Percentiles rank a stretch among this genome's conserved stretches.
phyloP scores from a whole-genome alignment of 2,888 invertebrate genomes.

The Blera fallax region DNA sequence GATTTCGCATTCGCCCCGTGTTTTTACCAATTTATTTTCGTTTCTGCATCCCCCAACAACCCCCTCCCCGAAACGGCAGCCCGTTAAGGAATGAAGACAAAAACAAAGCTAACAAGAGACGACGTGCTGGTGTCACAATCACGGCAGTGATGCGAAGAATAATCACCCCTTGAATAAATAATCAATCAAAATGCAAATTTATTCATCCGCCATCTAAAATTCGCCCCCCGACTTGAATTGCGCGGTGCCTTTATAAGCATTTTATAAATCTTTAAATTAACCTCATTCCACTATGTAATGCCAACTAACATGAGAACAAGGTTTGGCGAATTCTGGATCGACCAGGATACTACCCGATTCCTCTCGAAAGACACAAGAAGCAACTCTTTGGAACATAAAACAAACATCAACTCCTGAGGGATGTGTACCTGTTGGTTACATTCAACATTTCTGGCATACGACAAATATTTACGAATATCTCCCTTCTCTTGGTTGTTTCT shows the following conservation, averaged over 20 bases:
- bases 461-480: conserved; percentile 23
- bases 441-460: conserved; percentile 15
- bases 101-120: conserved; percentile 60
- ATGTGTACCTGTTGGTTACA: conserved; percentile 53
- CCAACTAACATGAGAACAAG: conserved; percentile 45
- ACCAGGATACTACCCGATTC: not conserved
- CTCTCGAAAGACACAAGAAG: conserved; percentile 3
- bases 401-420: conserved; percentile 38
- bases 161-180: conserved; percentile 74
- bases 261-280: conserved; percentile 67
- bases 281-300: conserved; percentile 43
- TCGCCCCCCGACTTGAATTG: not conserved
- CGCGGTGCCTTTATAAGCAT: conserved; percentile 29
- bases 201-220: conserved; percentile 52
- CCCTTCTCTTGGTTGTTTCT: not conserved
- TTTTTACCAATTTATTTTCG: conserved; percentile 66
- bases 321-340: conserved; percentile 42
- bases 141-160: conserved; percentile 69
- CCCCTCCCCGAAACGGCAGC: not conserved
- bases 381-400: conserved; percentile 43
- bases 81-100: conserved; percentile 45
- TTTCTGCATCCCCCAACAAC: conserved; percentile 4
- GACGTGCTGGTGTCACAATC: conserved; percentile 70
- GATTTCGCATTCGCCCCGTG: conserved; percentile 60
- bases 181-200: conserved; percentile 76